A percentile compares a stretch with the other conserved stretches of the same genome.
Conservation (phyloP, 2,797 vertebrate genomes). For the Neopelma chrysocephalum region DNA sequence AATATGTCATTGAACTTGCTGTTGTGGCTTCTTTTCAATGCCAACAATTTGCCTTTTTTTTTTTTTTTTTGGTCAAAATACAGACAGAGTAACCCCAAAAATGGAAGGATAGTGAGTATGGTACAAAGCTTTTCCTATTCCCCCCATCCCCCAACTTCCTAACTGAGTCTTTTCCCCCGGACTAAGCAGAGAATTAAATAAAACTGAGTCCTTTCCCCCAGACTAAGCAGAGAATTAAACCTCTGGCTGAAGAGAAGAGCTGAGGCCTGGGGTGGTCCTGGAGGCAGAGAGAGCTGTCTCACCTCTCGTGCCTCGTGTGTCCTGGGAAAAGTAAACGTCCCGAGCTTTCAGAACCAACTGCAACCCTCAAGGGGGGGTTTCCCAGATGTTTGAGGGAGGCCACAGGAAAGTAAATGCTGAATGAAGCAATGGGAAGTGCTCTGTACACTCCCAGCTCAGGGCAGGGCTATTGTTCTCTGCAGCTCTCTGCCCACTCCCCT, state of each 20-base stretch:
- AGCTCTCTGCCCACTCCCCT: neutral
- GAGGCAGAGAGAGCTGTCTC: neutral
- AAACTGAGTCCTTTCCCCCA: neutral
- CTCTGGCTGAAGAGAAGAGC: neutral
- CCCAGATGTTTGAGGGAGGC: neutral
- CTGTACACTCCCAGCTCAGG: neutral
- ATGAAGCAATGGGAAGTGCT: neutral
- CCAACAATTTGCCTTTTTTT: neutral
- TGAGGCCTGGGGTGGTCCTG: neutral
- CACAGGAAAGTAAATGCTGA: neutral
- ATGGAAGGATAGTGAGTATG: neutral
- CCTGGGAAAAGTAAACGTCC: neutral
- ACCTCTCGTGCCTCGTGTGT: rapidly evolving
- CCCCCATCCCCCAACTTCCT: rapidly evolving
- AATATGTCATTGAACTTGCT: rapidly evolving
- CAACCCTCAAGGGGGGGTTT: neutral
- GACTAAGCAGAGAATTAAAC: rapidly evolving
- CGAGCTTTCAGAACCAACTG: neutral
- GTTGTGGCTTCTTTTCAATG: too few relatives aligned
- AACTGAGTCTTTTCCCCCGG: neutral
- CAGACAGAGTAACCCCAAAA: neutral
- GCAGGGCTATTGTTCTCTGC: neutral
- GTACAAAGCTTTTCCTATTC: neutral
- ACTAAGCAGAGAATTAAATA: rapidly evolving
- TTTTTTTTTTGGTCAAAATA: neutral